Conservation (phyloP, 2,113 vertebrate genomes). For the Calyptommatus sinebrachiatus region DNA sequence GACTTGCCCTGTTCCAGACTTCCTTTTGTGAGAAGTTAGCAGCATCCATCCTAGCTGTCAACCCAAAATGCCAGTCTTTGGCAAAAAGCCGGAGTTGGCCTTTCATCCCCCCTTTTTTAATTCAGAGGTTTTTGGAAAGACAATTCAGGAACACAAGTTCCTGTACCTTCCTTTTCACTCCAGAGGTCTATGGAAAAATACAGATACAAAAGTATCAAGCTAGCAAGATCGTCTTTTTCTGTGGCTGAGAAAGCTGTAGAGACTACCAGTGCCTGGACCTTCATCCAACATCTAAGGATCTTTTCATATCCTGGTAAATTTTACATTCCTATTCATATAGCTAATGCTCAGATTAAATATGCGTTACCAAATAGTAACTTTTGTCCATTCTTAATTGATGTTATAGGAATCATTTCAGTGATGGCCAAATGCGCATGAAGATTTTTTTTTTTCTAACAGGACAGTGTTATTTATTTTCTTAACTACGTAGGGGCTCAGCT, state of each 20-base stretch:
- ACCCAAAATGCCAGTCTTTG: conserved; percentile 45
- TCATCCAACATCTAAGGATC: background rate
- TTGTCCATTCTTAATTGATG: background rate
- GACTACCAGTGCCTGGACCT: conserved; percentile 30
- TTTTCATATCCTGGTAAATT: conserved; percentile 28
- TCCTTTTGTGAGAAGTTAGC: conserved; percentile 28
- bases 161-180: conserved; percentile 37
- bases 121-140: conserved; percentile 19
- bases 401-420: background rate
- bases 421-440: background rate
- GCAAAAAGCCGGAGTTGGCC: conserved; percentile 33
- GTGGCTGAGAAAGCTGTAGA: conserved; percentile 17
- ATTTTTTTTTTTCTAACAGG: background rate
- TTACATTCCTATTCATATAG: background rate
- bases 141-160: conserved; percentile 25
- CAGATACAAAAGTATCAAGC: conserved; percentile 5
- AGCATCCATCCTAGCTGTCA: background rate
- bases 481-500: background rate
- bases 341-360: conserved; percentile 23
- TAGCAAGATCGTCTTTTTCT: conserved; percentile 3
- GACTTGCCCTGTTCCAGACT: conserved; percentile 18
- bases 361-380: background rate
- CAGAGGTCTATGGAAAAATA: conserved; percentile 23
- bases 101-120: conserved; percentile 15
- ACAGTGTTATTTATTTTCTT: background rate